Base-by-base conservation (phyloP, 64 coral and sea anemone genomes). In the Acropora tenuis region DNA sequence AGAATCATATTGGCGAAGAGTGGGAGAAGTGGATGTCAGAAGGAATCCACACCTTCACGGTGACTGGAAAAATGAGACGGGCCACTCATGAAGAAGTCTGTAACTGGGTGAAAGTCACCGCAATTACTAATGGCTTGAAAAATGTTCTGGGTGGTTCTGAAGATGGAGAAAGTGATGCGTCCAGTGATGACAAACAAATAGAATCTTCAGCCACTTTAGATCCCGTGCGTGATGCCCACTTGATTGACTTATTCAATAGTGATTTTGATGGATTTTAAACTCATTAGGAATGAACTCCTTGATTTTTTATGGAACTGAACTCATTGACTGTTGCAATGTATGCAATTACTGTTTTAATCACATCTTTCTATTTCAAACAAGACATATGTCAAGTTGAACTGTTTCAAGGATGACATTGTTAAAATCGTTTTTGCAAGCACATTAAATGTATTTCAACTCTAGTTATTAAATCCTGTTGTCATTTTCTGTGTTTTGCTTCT, bases 201-300 rank as follows among this genome's bases (percentile, higher is more conserved):
- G 61, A 91, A 46, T 53, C 73, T 50, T 19, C 86, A 48, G 68
- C 86, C 18, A 77, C 74, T 88, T 58, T 88, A 61, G 86, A 59
- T 88, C 86, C 86, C 55, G 73, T 88, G 11, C 73, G n/a, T 13
- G 86, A 88, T 88, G 86, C 86, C 11, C 49, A 60, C 8, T 30
- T 30, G 30, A 30, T 30, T 30, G 30, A 30, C 30, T 30, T 30
- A 30, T 30, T 30, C 30, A 30, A 88, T 88, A 73, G 17, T 44
- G 86, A 88, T 49, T 88, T 88, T 77, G 50, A 88, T 88, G 86
- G 86, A 88, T 88, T 88, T 88, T 88, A 45, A 88, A 88, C 86
- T 88, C 73, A 88, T 55, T 55, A 55, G 52, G 30, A 30, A 30
- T 30, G 30, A 30, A 30, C 30, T 30, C 30, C 30, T 30, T 30